Base-by-base conservation (phyloP, 2,888 invertebrate species). In the Cephus spinipes region DNA sequence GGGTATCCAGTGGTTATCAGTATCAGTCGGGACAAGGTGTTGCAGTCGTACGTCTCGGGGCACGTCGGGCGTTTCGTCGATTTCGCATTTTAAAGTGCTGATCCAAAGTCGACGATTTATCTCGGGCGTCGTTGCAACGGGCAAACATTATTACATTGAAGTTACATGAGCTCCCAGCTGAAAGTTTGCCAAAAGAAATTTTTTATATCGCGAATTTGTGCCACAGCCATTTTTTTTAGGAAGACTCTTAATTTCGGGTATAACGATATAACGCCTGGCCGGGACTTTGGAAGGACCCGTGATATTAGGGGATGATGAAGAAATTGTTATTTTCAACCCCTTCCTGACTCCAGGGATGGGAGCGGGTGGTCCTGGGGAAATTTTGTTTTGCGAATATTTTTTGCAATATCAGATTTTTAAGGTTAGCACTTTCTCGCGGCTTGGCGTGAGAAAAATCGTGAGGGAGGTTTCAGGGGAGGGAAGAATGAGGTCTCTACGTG, bases 61-160 rank as follows among this genome's bases (percentile, higher is more conserved):
- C 71, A 71, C 31, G 71, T 71, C 79, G 35, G 69, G 73, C 71
- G 78, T 81, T 73, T 77, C 81, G 82, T 83, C 80, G 82, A 85
- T 86, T 81, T 83, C 83, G 81, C 80, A 78, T 82, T 82, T 81
- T 81, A 84, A 85, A 83, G 82, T 83, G 82, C 83, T 85, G 86
- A 86, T 85, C 82, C 83, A 82, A 84, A 82, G 83, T 76, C 82
- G 81, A 79, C 83, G 82, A 87, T 87, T 87, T 85, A 84, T 87
- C 87, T 85, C 82, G 83, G 82, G 82, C 81, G 80, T 78, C 81
- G 81, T 9, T 30, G 30, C 55, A 30, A 69, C 80, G 76, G 79
- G 79, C 83, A 83, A 83, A 83, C 83, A 82, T 82, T 83, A 80
- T 83, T 83, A 81, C 83, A 74, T 55, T 9, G 23, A 55, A 55